phyloP scores from a whole-genome alignment of 2,888 invertebrate species.

The Glyphotaelius pellucidus region DNA sequence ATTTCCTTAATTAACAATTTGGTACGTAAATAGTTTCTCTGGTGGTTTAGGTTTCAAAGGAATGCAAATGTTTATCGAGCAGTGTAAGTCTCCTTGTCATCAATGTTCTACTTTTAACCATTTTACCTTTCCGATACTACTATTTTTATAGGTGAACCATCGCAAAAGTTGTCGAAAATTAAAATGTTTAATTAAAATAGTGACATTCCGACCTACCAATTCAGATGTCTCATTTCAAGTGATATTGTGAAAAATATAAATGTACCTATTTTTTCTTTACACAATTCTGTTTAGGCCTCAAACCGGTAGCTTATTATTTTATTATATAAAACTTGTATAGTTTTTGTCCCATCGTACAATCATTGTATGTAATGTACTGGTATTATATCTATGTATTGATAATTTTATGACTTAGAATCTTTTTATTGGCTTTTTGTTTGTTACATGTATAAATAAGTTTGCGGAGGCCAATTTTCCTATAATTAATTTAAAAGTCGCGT shows the following conservation, averaged over 20 bases:
- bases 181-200: not conserved
- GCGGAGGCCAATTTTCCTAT: slow-evolving; percentile 52
- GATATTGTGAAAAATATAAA: slow-evolving; percentile 18
- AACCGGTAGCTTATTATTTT: not conserved
- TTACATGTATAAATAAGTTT: not conserved
- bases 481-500: slow-evolving; percentile 47
- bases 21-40: not conserved
- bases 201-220: slow-evolving; percentile 9
- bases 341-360: not conserved
- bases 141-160: not conserved
- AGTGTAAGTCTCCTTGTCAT: not conserved
- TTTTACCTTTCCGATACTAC: not conserved
- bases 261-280: not conserved
- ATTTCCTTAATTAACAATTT: not conserved
- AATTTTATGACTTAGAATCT: not conserved
- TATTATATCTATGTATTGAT: not conserved
- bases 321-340: not conserved
- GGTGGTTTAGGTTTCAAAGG: not conserved
- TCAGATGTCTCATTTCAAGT: not conserved
- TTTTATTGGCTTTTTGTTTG: not conserved
- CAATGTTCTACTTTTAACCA: not conserved
- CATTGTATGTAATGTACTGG: not conserved
- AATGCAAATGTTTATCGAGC: not conserved
- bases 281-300: not conserved
- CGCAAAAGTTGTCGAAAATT: not conserved